Base-by-base conservation (phyloP, 2,797 vertebrate species). In the Microctenopoma stevenorrisi region DNA sequence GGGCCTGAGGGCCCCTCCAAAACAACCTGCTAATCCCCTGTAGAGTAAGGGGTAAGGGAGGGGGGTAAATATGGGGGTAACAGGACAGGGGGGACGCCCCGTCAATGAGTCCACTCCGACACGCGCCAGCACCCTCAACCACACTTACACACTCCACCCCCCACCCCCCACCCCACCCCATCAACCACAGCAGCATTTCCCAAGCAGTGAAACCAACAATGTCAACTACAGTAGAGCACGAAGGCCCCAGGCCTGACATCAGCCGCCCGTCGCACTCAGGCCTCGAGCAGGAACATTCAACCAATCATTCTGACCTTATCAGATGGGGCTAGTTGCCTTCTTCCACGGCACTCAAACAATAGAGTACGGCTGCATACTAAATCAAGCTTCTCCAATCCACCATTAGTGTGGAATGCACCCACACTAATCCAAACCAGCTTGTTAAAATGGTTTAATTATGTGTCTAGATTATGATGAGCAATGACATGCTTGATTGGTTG, bases 21-120 rank as follows among this genome's bases (percentile, higher is more conserved):
- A 94, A 93, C 92, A 93, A 94, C 92, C 90, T 93, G 93, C 92
- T 93, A 94, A 94, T 93, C 90, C 92, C 92, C 82, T 37, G 75
- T 65, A 84, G 87, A 79, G 69, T 42, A 38, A 14, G 30, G 64
- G 38, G 65, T 52, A 42, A 47, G 52, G 42, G 26, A 43, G 37
- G 47, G 57, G 57, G 54, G 26, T 52, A 70, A 73, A 77, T 84
- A 67, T 70, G 11, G 75, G 80, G 78, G 74, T 81, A 81, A 89
- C 77, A 62, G 79, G 82, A 69, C 73, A 85, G 79, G 72, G 73
- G 72, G 54, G 85, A 59, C 25, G 49, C 76, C 76, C 74, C 30
- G 55, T 90, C 86, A 89, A 91, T 86, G 77, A 89, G 76, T 65
- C 72, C 77, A 74, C 68, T 76, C 71, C 81, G 88, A 91, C 92